Percentiles rank a stretch among this genome's conserved stretches.
Evolutionary conservation across 35 echinoderm and acorn worm genomes (phyloP).

Genomic region (Heliocidaris tuberculata): DNA sequence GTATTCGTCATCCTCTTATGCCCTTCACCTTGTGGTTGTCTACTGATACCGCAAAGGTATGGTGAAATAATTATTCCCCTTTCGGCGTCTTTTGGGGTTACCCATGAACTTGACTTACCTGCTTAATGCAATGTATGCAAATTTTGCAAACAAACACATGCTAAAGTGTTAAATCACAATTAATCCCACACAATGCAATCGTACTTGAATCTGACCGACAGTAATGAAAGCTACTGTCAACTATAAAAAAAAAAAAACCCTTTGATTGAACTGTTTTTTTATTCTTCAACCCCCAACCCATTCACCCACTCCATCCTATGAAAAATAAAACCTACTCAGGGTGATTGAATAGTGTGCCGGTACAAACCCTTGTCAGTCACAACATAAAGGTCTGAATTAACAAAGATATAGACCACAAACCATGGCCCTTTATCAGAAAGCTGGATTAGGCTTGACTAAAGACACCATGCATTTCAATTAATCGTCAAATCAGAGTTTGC

Average conservation of each 20-base stretch:
- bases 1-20: not conserved
- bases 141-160: not conserved
- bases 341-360: not conserved
- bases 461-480: too few relatives aligned
- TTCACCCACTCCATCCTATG: not conserved
- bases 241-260: too few relatives aligned
- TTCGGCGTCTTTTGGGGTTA: not conserved
- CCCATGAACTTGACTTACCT: not conserved
- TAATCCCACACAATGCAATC: not conserved
- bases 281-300: not conserved
- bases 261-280: not conserved
- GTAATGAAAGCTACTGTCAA: not conserved
- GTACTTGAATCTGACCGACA: not conserved
- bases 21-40: not conserved
- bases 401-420: too few relatives aligned
- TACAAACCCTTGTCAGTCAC: not conserved
- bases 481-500: too few relatives aligned
- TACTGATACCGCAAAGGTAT: not conserved
- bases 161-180: not conserved
- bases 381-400: not conserved
- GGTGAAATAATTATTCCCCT: not conserved
- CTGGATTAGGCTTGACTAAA: too few relatives aligned
- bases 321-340: not conserved
- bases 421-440: too few relatives aligned
- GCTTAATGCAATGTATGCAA: not conserved